Base-by-base conservation (phyloP, 30 jellyfish, hydroid and myxozoan genomes). In the Aurelia coerulea region DNA sequence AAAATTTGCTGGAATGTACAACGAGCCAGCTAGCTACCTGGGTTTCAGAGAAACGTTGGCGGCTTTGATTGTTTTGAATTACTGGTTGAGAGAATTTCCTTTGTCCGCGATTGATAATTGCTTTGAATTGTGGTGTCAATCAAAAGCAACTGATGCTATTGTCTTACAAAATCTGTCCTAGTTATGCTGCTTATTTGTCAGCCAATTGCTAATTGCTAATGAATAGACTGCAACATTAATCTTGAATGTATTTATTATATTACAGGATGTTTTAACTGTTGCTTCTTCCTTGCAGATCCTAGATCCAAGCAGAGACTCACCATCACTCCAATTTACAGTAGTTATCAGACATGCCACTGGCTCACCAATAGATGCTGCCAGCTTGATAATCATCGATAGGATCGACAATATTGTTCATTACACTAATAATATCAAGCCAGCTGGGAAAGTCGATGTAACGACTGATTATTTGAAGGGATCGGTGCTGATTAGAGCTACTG, bases 291-390 rank as follows among this genome's bases (percentile, higher is more conserved):
- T 59, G 32, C 39, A 83, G 92, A 49, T 83, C 42, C 33, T 56
- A 65, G 92, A 83, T 64, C 65, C 86, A 41, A 83, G 11, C 62
- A 59, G 73, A 35, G 86, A 58, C 14, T 83, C 92, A 7, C 92
- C 92, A 19, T 39, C 60, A 29, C 12, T 83, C 12, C 35, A 66
- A n/a, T 83, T 83, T 17, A 72, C 85, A 31, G 60, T 83, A 5
- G 62, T 71, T 12, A 56, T 83, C n/a, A 23, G 39, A 60, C 79
- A 83, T 50, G 62, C 41, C 16, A 63, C 73, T 29, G 42, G 19
- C 35, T 83, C 92, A 1, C 34, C 19, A 6, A 81, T 41, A 2
- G 62, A 42, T 39, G 92, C 92, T 9, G 66, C n/a, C n/a, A 71
- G 74, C 29, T 8, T 83, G 9, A 41, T 49, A 60, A 49, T 83